Percentiles rank a stretch among this genome's conserved stretches.
Conservation (phyloP, 2,113 vertebrate genomes). For the Saguinus midas region DNA sequence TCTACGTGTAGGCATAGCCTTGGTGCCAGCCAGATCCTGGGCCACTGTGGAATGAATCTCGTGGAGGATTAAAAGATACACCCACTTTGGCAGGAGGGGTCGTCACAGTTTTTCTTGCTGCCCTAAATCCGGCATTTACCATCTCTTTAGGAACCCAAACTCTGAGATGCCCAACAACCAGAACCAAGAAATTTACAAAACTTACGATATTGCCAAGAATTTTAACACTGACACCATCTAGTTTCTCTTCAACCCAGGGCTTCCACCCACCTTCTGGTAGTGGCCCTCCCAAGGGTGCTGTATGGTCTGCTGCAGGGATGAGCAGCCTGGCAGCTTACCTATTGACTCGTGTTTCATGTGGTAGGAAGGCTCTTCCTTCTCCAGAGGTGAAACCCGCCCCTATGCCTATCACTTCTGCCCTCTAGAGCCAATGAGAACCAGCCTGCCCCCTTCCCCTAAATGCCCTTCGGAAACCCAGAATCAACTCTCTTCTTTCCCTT, state of each 20-base stretch:
- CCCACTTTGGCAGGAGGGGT: not conserved
- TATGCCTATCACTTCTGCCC: accelerated
- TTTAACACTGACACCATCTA: accelerated
- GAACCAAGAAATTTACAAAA: not conserved
- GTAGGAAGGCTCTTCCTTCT: not conserved
- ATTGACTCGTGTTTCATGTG: accelerated
- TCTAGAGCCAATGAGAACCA: not conserved
- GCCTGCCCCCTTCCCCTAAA: no score
- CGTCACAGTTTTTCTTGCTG: not conserved
- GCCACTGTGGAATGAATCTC: not conserved
- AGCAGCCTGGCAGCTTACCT: no score
- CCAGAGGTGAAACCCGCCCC: not conserved
- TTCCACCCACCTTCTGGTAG: not conserved
- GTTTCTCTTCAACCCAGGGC: not conserved
- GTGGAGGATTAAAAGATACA: not conserved
- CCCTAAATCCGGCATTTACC: not conserved
- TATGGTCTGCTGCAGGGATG: not conserved
- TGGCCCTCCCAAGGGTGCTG: no score
- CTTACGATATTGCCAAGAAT: not conserved
- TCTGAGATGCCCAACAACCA: not conserved
- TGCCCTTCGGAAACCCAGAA: not conserved
- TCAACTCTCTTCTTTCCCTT: not conserved
- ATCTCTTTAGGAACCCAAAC: not conserved
- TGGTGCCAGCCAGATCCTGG: no score
- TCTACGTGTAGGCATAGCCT: not conserved